These are phyloP conservation scores for Hofmannophila pseudospretella DNA, from an alignment of 2,888 invertebrate species.

Conservation along the genomic window DNA sequence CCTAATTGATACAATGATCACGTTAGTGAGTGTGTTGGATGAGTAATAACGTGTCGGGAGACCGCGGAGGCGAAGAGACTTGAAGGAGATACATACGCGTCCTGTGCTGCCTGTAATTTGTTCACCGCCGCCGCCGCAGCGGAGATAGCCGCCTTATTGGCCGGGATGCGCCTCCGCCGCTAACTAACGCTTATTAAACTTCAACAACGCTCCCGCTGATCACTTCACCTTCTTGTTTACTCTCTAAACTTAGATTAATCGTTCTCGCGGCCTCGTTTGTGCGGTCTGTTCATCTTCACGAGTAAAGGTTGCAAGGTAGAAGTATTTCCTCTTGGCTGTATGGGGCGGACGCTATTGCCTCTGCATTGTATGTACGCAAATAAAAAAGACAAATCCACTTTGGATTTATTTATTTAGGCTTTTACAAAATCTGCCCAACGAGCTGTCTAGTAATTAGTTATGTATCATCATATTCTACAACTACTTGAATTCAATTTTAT, in stretches of 20 bases:
- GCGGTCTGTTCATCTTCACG: slow-evolving; percentile 48
- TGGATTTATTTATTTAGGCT: too few species aligned
- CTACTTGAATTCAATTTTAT: too few species aligned
- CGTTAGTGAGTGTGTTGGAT: slow-evolving; percentile 25
- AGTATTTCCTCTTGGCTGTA: slow-evolving; percentile 6
- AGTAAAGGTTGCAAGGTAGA: slow-evolving; percentile 29
- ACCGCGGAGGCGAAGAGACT: slow-evolving; percentile 14
- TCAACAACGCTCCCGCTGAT: slow-evolving; percentile 72
- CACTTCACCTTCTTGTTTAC: slow-evolving; percentile 75
- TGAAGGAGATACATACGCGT: too few species aligned
- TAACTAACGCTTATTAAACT: slow-evolving; percentile 77
- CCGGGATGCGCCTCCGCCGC: slow-evolving; percentile 40
- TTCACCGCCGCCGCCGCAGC: slow-evolving; percentile 42
- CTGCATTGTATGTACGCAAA: too few species aligned
- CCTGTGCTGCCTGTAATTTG: slow-evolving; percentile 39
- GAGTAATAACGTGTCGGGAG: slow-evolving; percentile 30
- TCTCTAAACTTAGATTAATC: slow-evolving; percentile 76
- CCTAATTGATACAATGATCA: slow-evolving; percentile 35
- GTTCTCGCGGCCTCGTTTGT: slow-evolving; percentile 49
- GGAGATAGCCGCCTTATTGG: slow-evolving; percentile 72
- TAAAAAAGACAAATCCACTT: too few species aligned
- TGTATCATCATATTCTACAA: too few species aligned
- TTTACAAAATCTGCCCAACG: too few species aligned
- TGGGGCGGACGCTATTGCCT: too few species aligned
- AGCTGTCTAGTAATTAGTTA: too few species aligned